Conservation (phyloP, 2,797 vertebrate species). For the Alca torda region DNA sequence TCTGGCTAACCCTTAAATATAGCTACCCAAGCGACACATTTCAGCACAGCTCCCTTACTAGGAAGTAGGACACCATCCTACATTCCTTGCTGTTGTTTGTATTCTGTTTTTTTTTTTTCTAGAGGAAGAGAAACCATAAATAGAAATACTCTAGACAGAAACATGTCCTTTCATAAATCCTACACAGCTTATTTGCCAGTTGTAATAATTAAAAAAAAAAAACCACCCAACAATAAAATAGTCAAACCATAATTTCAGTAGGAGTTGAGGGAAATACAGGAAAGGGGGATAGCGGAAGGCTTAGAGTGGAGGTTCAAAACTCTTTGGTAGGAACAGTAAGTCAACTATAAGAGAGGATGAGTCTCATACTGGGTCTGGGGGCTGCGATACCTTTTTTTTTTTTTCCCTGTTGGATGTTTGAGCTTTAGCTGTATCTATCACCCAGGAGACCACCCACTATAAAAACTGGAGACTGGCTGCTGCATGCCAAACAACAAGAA, state of each 20-base stretch:
- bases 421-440: neutral
- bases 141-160: neutral
- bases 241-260: neutral
- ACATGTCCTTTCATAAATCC: neutral
- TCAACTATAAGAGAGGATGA: neutral
- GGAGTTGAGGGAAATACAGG: neutral
- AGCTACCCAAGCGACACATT: neutral
- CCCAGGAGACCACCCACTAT: neutral
- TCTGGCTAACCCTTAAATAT: constrained; percentile 17
- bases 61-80: constrained; percentile 29
- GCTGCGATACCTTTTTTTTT: neutral
- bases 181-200: neutral
- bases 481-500: neutral
- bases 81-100: neutral
- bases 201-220: neutral
- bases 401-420: neutral
- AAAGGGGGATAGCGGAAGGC: neutral
- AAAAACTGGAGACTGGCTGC: neutral
- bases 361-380: neutral
- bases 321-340: neutral
- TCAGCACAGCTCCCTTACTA: neutral
- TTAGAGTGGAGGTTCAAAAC: neutral
- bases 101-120: neutral
- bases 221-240: neutral
- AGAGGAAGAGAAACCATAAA: neutral